phyloP scores from a whole-genome alignment of 2,797 vertebrate genomes.

The Siniperca scherzeri region DNA sequence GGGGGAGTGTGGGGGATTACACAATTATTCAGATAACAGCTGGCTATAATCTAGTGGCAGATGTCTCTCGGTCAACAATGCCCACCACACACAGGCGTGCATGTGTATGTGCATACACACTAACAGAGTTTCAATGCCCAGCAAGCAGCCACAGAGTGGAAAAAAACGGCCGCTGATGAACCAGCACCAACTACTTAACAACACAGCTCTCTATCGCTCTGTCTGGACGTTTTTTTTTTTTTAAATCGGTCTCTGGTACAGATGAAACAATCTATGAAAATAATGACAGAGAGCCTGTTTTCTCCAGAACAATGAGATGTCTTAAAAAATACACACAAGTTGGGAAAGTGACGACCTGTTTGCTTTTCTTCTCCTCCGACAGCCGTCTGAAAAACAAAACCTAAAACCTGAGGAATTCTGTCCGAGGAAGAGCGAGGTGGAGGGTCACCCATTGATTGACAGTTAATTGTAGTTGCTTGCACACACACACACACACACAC shows the following conservation, averaged over 20 bases:
- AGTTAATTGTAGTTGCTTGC: slow-evolving; percentile 69
- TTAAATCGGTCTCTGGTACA: not conserved
- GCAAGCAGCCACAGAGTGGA: slow-evolving; percentile 38
- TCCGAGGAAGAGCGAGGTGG: slow-evolving; percentile 57
- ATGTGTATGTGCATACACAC: slow-evolving; percentile 57
- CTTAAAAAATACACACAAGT: slow-evolving; percentile 28
- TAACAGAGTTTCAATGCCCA: slow-evolving; percentile 57
- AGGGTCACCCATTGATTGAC: slow-evolving; percentile 75
- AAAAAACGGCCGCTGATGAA: slow-evolving; percentile 35
- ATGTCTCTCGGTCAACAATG: slow-evolving; percentile 90
- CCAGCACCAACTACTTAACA: slow-evolving; percentile 27
- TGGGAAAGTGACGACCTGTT: slow-evolving; percentile 65
- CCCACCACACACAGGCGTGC: slow-evolving; percentile 77
- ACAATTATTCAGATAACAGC: slow-evolving; percentile 91
- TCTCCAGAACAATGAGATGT: slow-evolving; percentile 16
- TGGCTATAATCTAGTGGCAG: slow-evolving; percentile 91
- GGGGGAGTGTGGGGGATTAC: slow-evolving; percentile 76
- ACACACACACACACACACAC: slow-evolving; percentile 15
- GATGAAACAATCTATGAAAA: slow-evolving; percentile 44
- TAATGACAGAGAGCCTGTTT: slow-evolving; percentile 17
- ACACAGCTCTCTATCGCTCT: slow-evolving; percentile 20
- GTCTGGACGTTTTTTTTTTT: slow-evolving; percentile 12
- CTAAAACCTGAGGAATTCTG: slow-evolving; percentile 77
- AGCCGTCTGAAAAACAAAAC: slow-evolving; percentile 69
- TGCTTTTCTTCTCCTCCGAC: slow-evolving; percentile 61